These are phyloP conservation scores for Sphaeridia pumilis DNA, from an alignment of 2,888 invertebrate species.

Conservation along the genomic window DNA sequence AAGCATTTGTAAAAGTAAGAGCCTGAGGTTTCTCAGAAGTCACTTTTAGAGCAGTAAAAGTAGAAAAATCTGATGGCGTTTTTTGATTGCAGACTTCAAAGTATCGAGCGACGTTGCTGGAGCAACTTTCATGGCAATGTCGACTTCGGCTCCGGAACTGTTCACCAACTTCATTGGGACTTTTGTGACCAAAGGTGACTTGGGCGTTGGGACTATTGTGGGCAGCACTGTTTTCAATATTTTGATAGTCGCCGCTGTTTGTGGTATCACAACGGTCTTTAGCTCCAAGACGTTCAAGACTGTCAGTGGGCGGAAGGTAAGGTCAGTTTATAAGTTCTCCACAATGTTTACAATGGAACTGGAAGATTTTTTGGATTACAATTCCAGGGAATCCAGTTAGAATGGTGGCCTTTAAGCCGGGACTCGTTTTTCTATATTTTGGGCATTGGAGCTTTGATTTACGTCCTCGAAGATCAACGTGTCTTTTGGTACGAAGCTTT, in stretches of 20 bases:
- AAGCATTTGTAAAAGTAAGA: constrained; percentile 50
- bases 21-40: too few relatives aligned
- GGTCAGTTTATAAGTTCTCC: too few relatives aligned
- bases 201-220: constrained; percentile 56
- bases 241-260: constrained; percentile 37
- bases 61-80: background rate
- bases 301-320: constrained; percentile 16
- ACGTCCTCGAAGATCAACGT: constrained; percentile 63
- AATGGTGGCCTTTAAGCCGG: constrained; percentile 68
- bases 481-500: constrained; percentile 70
- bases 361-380: background rate
- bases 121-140: constrained; percentile 88
- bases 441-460: constrained; percentile 56
- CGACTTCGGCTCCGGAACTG: constrained; percentile 73
- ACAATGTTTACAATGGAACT: background rate
- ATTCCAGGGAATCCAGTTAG: constrained; percentile 64
- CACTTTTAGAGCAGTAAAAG: background rate
- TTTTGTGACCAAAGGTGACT: constrained; percentile 61
- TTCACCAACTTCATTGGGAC: constrained; percentile 81
- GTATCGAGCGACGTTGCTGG: constrained; percentile 83
- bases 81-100: constrained; percentile 49
- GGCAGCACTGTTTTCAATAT: constrained; percentile 40
- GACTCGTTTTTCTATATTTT: constrained; percentile 66
- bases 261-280: constrained; percentile 35
- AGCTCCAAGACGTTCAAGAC: constrained; percentile 14